Evolutionary conservation across 2,797 vertebrate species (phyloP), one percentile per base, ranked within the genome.

Genomic region (Rhinoraja longicauda): DNA sequence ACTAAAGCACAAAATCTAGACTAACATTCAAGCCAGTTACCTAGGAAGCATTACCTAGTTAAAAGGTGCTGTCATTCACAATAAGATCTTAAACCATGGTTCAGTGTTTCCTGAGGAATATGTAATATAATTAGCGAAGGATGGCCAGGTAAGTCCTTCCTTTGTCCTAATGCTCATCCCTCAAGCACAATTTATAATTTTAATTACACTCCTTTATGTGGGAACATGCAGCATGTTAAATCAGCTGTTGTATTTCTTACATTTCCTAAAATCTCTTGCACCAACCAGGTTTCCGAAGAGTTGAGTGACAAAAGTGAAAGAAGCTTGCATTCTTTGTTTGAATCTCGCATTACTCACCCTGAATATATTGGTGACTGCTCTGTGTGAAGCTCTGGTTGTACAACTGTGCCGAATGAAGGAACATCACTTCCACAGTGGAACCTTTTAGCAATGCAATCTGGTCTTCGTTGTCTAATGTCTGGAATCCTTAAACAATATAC

Each of bases 371-470:
- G 90, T 73, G 90, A n/a, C 36, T 72, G 45, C 45, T 92, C 90
- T 72, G 90, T 92, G 93, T 79, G 77, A 79, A 84, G 95, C 96
- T 97, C 94, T 96, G 96, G 94, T 97, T 97, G 93, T 98, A 98
- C 94, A 98, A 97, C 94, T 98, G 98, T 92, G 98, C 98, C 26
- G 96, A 97, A 91, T 96, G 95, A 95, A 99, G 95, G 94, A 99
- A 98, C 96, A 98, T 97, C 84, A 97, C 97, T 95, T 99, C 98
- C 93, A 98, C 96, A 4, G 97, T 98, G 15, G 97, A 98, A 90
- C 96, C 96, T 36, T 97, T 98, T 94, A 98, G 94, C 86, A 99
- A 96, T 0, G 97, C 96, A 24, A 95, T 96, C 95, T 99, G 98
- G 93, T 99, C 98, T 93, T 97, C 97, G 88, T 94, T 96, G 88